Conservation (phyloP, 2,888 invertebrate species). For the Gerris lacustris region DNA sequence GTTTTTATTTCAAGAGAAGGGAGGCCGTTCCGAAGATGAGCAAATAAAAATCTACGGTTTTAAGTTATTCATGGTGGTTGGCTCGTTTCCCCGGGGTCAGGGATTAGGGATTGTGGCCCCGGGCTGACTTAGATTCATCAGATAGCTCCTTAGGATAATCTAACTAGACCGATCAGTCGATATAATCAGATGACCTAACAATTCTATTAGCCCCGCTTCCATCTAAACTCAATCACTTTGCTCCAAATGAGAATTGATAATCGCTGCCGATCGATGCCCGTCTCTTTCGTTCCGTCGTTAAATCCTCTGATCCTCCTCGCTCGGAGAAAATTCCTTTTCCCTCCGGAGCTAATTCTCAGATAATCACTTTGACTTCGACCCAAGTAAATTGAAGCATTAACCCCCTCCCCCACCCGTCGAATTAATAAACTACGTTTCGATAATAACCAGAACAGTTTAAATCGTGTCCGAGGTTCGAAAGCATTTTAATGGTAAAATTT, state of each 20-base stretch:
- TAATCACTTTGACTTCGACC: too few species aligned
- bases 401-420: too few species aligned
- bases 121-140: background rate
- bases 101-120: background rate
- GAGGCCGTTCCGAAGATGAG: conserved; percentile 16
- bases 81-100: background rate
- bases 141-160: background rate
- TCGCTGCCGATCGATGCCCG: background rate
- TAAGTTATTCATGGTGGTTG: conserved; percentile 19
- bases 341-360: too few species aligned
- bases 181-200: conserved; percentile 3
- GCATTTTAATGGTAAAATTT: too few species aligned
- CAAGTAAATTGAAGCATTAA: too few species aligned
- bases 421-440: too few species aligned
- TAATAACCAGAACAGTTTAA: too few species aligned
- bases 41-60: conserved; percentile 23
- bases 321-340: too few species aligned
- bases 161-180: background rate
- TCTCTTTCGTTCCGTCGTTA: too few species aligned
- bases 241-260: background rate
- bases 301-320: too few species aligned
- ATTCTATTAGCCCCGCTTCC: background rate
- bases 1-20: conserved; percentile 21
- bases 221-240: background rate
- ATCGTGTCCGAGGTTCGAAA: too few species aligned